Evolutionary conservation across 2,888 invertebrate species (phyloP).

Genomic region (Apamea epomidion): DNA sequence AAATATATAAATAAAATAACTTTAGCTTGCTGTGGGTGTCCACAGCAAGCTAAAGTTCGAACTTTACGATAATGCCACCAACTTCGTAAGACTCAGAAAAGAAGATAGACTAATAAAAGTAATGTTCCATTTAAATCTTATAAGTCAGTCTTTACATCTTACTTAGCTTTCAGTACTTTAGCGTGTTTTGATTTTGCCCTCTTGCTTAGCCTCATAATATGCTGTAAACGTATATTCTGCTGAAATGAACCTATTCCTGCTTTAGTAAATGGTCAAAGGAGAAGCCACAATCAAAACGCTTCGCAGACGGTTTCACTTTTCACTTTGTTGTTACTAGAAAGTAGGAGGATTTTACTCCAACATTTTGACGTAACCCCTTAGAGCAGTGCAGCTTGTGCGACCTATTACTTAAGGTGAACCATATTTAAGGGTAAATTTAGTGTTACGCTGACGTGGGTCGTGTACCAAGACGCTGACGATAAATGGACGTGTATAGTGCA

Average conservation of each 20-base stretch:
- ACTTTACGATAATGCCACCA: slow-evolving; percentile 28
- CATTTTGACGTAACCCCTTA: slow-evolving; percentile 4
- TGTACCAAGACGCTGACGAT: too few species aligned
- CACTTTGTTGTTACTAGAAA: background rate
- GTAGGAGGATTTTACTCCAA: background rate
- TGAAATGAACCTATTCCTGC: slow-evolving; percentile 6
- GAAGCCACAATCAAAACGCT: slow-evolving; percentile 9
- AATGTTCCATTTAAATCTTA: slow-evolving; percentile 20
- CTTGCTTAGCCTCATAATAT: background rate
- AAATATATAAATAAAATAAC: too few species aligned
- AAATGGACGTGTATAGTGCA: too few species aligned
- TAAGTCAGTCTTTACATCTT: background rate
- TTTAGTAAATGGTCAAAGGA: slow-evolving; percentile 17
- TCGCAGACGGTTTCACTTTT: too few species aligned
- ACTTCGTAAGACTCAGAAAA: slow-evolving; percentile 19
- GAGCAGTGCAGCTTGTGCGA: background rate
- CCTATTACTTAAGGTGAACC: background rate
- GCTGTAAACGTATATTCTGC: background rate
- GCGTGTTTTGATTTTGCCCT: background rate
- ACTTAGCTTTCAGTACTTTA: background rate
- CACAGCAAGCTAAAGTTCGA: slow-evolving; percentile 4
- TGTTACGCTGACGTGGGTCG: too few species aligned
- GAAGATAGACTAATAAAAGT: slow-evolving; percentile 21
- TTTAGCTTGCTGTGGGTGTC: too few species aligned
- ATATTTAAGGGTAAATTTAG: background rate